Evolutionary conservation across 92 coral and sea anemone genomes (phyloP), one percentile per base, ranked within the genome.

Genomic region (Muricea muricata): DNA sequence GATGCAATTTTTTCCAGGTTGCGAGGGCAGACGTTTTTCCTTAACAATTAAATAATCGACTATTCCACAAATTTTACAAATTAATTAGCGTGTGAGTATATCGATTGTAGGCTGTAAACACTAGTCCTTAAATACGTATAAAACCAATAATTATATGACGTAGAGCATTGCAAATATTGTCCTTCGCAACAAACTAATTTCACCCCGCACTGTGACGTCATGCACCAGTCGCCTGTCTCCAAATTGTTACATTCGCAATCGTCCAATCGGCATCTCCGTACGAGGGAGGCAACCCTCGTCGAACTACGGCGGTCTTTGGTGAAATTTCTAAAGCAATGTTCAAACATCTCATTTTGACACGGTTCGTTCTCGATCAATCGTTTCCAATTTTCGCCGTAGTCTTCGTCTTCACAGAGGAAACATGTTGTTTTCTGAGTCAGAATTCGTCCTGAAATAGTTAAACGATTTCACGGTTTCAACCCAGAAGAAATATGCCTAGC

Each of bases 401-500:
- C 70, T 13, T 78, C 33, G 15, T 39, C 55, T 56, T 78, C 83
- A 23, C 83, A 78, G 6, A 78, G 5, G 48, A 78, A 78, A 39
- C 83, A 78, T 11, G 83, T 78, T n/a, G 55, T 32, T 55, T 78
- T 78, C n/a, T 52, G 63, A 28, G 83, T 78, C 15, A 78, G 71
- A 7, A 32, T 31, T 0, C 32, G 83, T 15, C 83, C 83, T 78
- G 29, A 35, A 47, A 47, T 37, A 9, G n/a, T n/a, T n/a, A n/a
- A n/a, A n/a, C n/a, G n/a, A n/a, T n/a, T n/a, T n/a, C n/a, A n/a
- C n/a, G n/a, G n/a, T n/a, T n/a, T n/a, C n/a, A n/a, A n/a, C n/a
- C n/a, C n/a, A n/a, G n/a, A n/a, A n/a, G n/a, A n/a, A n/a, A n/a
- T n/a, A n/a, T n/a, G n/a, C n/a, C n/a, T n/a, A n/a, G n/a, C n/a